Evolutionary conservation across 2,797 vertebrate species (phyloP).

Genomic region (Crypturellus tataupa): DNA sequence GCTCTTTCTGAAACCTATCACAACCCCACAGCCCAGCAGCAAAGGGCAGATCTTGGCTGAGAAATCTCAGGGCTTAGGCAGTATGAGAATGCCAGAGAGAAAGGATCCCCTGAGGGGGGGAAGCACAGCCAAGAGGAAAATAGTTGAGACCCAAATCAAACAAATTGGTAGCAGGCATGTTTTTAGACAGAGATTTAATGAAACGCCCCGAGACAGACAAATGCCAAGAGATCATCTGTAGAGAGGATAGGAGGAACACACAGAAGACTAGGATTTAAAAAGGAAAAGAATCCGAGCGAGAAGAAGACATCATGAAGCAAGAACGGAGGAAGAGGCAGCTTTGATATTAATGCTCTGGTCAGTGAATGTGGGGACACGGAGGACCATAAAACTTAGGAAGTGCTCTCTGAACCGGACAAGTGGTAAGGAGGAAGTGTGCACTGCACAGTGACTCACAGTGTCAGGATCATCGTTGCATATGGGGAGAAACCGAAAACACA

Average conservation of each 20-base stretch:
- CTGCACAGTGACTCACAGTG: not conserved
- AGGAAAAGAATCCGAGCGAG: not conserved
- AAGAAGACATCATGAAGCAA: not conserved
- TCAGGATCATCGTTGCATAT: not conserved
- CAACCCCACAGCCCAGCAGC: not conserved
- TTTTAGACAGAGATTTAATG: accelerated
- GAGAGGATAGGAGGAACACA: not conserved
- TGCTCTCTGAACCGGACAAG: not conserved
- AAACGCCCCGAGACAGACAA: not conserved
- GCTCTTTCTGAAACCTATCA: not conserved
- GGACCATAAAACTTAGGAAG: not conserved
- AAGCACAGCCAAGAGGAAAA: not conserved
- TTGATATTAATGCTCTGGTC: not conserved
- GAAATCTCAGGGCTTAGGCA: not conserved
- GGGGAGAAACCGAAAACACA: not conserved
- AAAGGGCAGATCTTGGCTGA: not conserved
- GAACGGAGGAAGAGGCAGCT: not conserved
- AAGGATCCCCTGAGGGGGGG: not conserved
- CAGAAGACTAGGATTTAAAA: not conserved
- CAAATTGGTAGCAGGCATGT: not conserved
- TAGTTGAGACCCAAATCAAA: not conserved
- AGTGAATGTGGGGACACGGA: not conserved
- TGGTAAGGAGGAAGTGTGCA: not conserved
- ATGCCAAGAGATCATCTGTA: not conserved
- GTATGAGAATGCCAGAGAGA: not conserved